Base-by-base conservation (phyloP, 2,797 vertebrate species). In the Gymnoscopelus braueri region DNA sequence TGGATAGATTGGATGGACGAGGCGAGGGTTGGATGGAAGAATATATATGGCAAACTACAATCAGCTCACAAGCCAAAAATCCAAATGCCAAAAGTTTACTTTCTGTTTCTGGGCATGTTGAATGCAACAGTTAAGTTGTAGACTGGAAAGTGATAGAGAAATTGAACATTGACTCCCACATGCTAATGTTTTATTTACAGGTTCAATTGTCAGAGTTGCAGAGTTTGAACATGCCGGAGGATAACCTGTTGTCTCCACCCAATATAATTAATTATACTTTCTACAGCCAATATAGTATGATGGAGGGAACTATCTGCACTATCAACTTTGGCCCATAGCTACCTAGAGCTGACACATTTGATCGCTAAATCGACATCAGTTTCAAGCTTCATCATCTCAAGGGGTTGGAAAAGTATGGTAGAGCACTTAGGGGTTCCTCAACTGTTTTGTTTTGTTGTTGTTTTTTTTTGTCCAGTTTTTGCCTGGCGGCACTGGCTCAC, bases 321-420 rank as follows among this genome's bases (percentile, higher is more conserved):
- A 70, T 65, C 71, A 73, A 50, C 76, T 75, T 77, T 78, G 77
- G 82, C 88, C 85, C n/a, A 71, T 87, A 80, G 88, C 86, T 73
- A 78, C 86, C 81, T 80, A 76, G 70, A 82, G 83, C 76, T 84
- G 83, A 77, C 75, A 79, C 73, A 82, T 84, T 77, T 87, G 83
- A 88, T 85, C 67, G 50, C 79, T 83, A 85, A 87, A 88, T 89
- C 81, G 84, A 89, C 88, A 90, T 87, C 84, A 82, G 82, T 64
- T 75, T 82, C 65, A 29, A 69, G 70, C 72, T 79, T 86, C 81
- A 90, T 89, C 87, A 82, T 66, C 84, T 88, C 78, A 79, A 81
- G 87, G 74, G 79, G 72, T 53, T 76, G 4, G 67, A 75, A 80
- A 74, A 81, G 77, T 88, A 79, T 77, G 67, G 67, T 35, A 11